Conservation (phyloP, 2,888 invertebrate genomes). For the Dolomedes plantarius region DNA sequence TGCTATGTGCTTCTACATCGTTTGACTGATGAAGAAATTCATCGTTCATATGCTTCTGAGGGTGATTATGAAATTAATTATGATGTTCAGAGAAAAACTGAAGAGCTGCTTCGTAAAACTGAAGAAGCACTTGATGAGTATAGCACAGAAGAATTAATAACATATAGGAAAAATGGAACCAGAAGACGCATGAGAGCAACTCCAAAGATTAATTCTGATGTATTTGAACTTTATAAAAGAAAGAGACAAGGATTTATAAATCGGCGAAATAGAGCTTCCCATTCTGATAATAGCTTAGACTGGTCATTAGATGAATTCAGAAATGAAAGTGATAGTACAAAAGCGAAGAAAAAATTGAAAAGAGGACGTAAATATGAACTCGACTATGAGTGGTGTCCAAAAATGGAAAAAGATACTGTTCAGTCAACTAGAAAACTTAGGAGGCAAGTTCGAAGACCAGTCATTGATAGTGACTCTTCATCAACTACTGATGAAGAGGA, state of each 20-base stretch:
- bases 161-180: neutral
- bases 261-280: neutral
- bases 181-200: neutral
- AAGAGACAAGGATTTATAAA: neutral
- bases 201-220: neutral
- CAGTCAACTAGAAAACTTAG: constrained; percentile 9
- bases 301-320: neutral
- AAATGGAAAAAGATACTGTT: neutral
- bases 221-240: neutral
- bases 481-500: neutral
- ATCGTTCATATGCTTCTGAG: neutral
- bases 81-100: neutral
- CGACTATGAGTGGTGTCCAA: constrained; percentile 46
- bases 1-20: constrained; percentile 26
- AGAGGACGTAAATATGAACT: constrained; percentile 28
- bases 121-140: neutral
- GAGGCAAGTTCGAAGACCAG: neutral
- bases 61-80: neutral
- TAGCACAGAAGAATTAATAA: neutral
- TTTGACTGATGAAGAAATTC: constrained; percentile 9
- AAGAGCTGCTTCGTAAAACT: neutral
- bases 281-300: neutral
- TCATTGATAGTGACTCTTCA: constrained; percentile 39
- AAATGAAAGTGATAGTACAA: neutral
- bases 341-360: constrained; percentile 2